Evolutionary conservation across 2,113 vertebrate species (phyloP).

Genomic region (Oncorhynchus gorbuscha): DNA sequence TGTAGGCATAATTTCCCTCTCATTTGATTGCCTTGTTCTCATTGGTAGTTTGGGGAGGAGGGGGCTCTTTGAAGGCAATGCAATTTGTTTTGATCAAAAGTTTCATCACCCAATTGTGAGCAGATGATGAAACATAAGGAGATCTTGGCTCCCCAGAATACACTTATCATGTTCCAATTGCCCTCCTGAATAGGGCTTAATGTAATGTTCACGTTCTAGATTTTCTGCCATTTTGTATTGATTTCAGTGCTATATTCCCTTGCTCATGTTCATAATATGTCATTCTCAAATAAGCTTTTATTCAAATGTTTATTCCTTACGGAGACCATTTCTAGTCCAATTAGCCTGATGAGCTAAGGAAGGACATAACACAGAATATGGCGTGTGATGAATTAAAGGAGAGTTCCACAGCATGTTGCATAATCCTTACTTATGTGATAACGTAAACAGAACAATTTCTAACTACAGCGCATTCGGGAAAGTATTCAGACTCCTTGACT

Average conservation of each 20-base stretch:
- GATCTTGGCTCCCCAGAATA: background rate
- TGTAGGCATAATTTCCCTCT: constrained; percentile 52
- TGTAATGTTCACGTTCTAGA: background rate
- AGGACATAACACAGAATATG: no score
- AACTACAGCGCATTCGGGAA: no score
- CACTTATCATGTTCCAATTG: background rate
- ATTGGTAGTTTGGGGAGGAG: background rate
- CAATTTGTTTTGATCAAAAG: constrained; percentile 8
- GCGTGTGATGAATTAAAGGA: no score
- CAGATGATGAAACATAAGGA: background rate
- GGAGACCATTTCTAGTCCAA: background rate
- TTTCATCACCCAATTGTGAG: constrained; percentile 1
- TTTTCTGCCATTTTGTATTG: background rate
- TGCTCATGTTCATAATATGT: background rate
- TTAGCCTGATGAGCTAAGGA: background rate
- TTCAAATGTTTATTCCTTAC: background rate
- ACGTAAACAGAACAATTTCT: no score
- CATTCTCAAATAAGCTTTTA: background rate
- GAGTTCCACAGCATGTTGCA: no score
- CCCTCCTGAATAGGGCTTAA: background rate
- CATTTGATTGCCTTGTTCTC: constrained; percentile 50
- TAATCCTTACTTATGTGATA: no score
- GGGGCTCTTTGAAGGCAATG: background rate
- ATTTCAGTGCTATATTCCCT: background rate
- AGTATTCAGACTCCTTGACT: no score